Conservation (phyloP, 1,140 invertebrate species). For the Teleopsis dalmanni region DNA sequence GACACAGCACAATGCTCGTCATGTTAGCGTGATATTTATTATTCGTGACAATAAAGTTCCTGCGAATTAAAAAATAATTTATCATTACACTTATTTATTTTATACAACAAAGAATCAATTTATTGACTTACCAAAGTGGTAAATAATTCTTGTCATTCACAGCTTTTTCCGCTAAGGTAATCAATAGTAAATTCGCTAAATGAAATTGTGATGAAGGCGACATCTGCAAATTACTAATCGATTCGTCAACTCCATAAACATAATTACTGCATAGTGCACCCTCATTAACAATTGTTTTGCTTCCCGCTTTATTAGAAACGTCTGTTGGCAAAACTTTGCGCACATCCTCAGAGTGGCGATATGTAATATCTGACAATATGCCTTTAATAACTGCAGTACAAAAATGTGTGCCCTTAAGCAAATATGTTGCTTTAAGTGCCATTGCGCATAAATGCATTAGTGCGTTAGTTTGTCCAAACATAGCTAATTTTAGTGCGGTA, state of each 20-base stretch:
- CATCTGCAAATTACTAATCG: constrained; percentile 38
- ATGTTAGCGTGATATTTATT: constrained; percentile 43
- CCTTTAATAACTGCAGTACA: constrained; percentile 27
- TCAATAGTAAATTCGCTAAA: constrained; percentile 40
- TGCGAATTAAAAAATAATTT: constrained; percentile 5
- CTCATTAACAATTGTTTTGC: constrained; percentile 14
- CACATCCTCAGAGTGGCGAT: constrained; percentile 37
- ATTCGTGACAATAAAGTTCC: constrained; percentile 42
- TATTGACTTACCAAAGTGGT: constrained; percentile 30
- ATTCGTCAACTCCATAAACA: constrained; percentile 36
- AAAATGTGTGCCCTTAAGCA: constrained; percentile 31
- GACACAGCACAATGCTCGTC: constrained; percentile 42
- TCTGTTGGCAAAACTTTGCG: constrained; percentile 24
- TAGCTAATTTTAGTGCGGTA: constrained; percentile 64
- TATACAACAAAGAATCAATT: neutral
- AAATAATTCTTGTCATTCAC: constrained; percentile 43
- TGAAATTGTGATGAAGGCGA: constrained; percentile 43
- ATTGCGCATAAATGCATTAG: constrained; percentile 49
- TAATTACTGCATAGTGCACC: constrained; percentile 35
- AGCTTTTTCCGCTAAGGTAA: constrained; percentile 37
- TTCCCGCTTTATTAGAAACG: constrained; percentile 4
- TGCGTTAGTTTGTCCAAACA: constrained; percentile 60
- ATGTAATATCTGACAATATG: constrained; percentile 29
- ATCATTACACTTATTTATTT: neutral
- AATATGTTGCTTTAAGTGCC: constrained; percentile 36